These are phyloP conservation scores for Ethmia dodecea DNA, from an alignment of 2,888 invertebrate species.

Conservation along the genomic window DNA sequence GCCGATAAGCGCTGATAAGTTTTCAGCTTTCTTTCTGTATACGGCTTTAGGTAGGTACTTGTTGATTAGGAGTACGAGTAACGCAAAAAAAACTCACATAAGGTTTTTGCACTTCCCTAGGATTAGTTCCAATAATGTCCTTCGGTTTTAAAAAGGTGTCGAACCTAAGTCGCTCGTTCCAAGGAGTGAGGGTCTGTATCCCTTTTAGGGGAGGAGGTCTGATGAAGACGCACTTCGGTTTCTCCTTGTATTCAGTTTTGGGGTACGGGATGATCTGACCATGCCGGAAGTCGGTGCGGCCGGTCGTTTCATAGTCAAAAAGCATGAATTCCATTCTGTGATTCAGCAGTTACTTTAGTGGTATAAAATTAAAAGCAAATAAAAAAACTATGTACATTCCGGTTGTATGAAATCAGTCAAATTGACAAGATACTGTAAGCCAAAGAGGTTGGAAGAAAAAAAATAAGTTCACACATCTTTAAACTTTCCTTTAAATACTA, in stretches of 20 bases:
- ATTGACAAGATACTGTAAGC: no score
- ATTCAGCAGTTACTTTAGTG: no score
- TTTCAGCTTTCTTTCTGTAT: neutral
- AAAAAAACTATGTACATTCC: no score
- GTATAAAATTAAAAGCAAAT: no score
- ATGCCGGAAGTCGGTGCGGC: slow-evolving; percentile 29
- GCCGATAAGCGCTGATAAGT: neutral
- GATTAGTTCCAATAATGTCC: slow-evolving; percentile 32
- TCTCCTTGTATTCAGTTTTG: slow-evolving; percentile 26
- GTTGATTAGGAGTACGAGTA: no score
- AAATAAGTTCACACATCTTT: no score
- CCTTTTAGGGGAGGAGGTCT: slow-evolving; percentile 30
- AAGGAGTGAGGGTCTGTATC: slow-evolving; percentile 35
- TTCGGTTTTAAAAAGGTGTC: slow-evolving; percentile 31
- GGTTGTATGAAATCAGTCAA: no score
- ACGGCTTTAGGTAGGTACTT: no score
- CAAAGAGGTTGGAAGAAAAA: no score
- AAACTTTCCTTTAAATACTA: no score
- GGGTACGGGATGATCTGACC: slow-evolving; percentile 21
- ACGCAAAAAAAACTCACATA: slow-evolving; percentile 32
- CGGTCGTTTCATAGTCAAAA: slow-evolving; percentile 37
- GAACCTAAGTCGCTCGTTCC: slow-evolving; percentile 31
- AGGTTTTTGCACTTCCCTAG: slow-evolving; percentile 27
- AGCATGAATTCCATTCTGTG: no score
- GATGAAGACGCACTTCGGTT: slow-evolving; percentile 12